These are phyloP conservation scores for Megaleporinus macrocephalus DNA, from an alignment of 2,113 vertebrate species.

Conservation along the genomic window DNA sequence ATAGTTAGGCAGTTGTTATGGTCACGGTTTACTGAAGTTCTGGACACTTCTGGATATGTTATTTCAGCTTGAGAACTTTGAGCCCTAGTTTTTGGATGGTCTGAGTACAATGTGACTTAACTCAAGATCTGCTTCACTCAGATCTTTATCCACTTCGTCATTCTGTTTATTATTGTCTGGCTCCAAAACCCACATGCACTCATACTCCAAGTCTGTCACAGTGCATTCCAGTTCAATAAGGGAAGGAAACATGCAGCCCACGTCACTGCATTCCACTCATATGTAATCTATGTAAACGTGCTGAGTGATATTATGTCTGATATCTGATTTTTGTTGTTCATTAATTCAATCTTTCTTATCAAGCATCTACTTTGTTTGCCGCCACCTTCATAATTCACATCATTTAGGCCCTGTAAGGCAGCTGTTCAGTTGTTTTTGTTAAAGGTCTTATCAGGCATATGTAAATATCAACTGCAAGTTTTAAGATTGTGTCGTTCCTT, in stretches of 20 bases:
- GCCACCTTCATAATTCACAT: not conserved
- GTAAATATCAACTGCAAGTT: too few species aligned
- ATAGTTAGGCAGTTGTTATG: too few species aligned
- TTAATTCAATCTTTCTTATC: not conserved
- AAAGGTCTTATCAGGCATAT: too few species aligned
- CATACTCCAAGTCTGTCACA: constrained; percentile 27
- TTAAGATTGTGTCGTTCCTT: too few species aligned
- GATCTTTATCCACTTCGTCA: constrained; percentile 31
- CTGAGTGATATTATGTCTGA: constrained; percentile 7
- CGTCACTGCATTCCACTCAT: constrained; percentile 22
- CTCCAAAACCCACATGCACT: constrained; percentile 29
- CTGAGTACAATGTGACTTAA: constrained; percentile 9
- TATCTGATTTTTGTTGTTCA: not conserved
- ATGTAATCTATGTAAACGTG: constrained; percentile 14
- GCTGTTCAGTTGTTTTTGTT: too few species aligned
- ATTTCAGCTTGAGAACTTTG: too few species aligned
- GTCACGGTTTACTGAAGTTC: too few species aligned
- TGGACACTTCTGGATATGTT: too few species aligned
- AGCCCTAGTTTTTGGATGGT: too few species aligned
- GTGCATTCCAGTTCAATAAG: constrained; percentile 35
- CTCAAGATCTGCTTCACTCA: constrained; percentile 23
- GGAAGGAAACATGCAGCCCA: constrained; percentile 11
- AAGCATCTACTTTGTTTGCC: not conserved
- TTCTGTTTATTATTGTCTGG: constrained; percentile 33
- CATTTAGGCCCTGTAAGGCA: not conserved